Percentiles rank a stretch among this genome's conserved stretches.
These are phyloP conservation scores for Montipora cactus DNA, from an alignment of 64 coral and sea anemone species.

Conservation along the genomic window DNA sequence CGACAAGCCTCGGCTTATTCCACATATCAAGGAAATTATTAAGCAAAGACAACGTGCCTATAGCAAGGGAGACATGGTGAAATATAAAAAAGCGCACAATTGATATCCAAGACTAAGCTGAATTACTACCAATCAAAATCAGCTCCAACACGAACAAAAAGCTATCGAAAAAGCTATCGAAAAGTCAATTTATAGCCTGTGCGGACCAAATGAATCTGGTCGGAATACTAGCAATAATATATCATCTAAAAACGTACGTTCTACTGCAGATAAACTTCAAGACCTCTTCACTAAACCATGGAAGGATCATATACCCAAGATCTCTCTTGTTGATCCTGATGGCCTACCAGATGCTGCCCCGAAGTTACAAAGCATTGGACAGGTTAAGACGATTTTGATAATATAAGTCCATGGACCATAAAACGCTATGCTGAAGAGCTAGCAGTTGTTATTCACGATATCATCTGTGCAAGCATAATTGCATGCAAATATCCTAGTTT, in stretches of 20 bases:
- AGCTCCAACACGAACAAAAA: not conserved
- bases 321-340: not conserved
- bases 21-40: too few relatives aligned
- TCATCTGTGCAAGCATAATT: conserved; percentile 18
- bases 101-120: conserved; percentile 39
- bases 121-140: conserved; percentile 15
- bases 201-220: too few relatives aligned
- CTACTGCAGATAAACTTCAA: too few relatives aligned
- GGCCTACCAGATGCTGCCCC: not conserved
- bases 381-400: conserved; percentile 22
- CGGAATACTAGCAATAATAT: too few relatives aligned
- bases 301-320: conserved; percentile 2
- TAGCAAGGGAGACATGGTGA: not conserved
- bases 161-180: conserved; percentile 7
- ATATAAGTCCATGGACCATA: conserved; percentile 18
- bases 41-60: conserved; percentile 42
- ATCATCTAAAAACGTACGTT: too few relatives aligned
- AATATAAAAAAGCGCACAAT: conserved; percentile 14
- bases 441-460: conserved; percentile 35
- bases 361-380: conserved; percentile 4
- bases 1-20: too few relatives aligned
- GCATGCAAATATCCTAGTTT: conserved; percentile 30
- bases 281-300: not conserved
- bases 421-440: conserved; percentile 47
- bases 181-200: too few relatives aligned